phyloP scores from a whole-genome alignment of 2,113 vertebrate species.

The Sylvilagus bachmani region DNA sequence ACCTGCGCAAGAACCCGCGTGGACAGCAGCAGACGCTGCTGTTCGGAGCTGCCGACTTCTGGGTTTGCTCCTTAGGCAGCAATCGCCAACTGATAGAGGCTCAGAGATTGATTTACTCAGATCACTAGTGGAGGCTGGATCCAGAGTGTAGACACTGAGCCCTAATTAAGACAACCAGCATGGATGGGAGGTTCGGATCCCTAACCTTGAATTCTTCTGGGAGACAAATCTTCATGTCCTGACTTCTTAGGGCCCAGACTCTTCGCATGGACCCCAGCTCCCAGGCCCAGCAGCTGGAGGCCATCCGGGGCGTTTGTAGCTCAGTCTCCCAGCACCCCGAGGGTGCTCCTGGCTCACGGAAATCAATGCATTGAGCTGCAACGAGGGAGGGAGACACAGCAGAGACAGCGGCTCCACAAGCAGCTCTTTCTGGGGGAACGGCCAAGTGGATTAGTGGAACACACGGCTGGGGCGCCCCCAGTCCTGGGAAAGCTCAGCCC shows the following conservation, averaged over 20 bases:
- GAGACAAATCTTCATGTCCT: rapidly evolving
- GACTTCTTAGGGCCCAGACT: rapidly evolving
- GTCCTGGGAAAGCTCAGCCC: background rate
- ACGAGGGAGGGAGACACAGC: background rate
- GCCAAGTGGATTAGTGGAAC: background rate
- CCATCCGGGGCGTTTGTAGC: background rate
- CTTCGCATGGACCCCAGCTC: background rate
- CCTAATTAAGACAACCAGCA: background rate
- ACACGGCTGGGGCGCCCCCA: background rate
- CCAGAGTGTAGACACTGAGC: too few relatives aligned
- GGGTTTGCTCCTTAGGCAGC: background rate
- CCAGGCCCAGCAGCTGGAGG: background rate
- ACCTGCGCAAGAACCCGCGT: too few relatives aligned
- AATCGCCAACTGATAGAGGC: background rate
- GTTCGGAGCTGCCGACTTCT: background rate
- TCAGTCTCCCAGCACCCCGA: background rate
- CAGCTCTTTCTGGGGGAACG: background rate
- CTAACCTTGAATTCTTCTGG: background rate
- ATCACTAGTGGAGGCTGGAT: background rate
- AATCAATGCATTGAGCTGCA: background rate
- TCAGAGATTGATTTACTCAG: background rate
- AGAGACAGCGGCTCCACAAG: background rate
- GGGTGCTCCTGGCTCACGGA: background rate
- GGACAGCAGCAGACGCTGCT: background rate
- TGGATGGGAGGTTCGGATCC: background rate